These are phyloP conservation scores for Malthinus flaveolus DNA, from an alignment of 2,888 invertebrate genomes.

Conservation along the genomic window DNA sequence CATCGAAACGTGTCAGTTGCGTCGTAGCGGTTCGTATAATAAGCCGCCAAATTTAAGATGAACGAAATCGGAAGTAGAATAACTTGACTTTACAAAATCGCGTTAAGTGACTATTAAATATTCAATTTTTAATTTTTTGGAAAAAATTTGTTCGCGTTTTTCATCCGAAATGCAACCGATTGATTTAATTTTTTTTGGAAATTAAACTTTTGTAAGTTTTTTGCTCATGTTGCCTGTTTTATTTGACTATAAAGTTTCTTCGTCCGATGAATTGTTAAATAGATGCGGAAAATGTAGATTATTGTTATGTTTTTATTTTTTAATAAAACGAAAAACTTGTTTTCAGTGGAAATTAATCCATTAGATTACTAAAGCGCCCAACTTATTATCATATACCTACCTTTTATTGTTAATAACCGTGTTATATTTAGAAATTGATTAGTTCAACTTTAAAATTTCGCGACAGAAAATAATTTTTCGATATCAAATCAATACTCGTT, in stretches of 20 bases:
- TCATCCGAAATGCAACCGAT: too few relatives aligned
- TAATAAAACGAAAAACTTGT: not conserved
- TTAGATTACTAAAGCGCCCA: conserved; percentile 4
- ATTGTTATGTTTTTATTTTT: not conserved
- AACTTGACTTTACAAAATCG: conserved; percentile 9
- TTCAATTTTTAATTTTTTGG: too few relatives aligned
- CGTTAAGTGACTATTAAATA: conserved; percentile 11
- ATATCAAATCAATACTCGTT: too few relatives aligned
- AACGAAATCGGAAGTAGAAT: conserved; percentile 18
- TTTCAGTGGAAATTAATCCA: conserved; percentile 9
- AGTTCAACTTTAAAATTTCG: conserved; percentile 8
- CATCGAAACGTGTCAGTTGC: conserved; percentile 34
- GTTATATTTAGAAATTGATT: conserved; percentile 25
- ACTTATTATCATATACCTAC: not conserved
- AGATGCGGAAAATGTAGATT: not conserved
- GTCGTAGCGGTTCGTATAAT: conserved; percentile 35
- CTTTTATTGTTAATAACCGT: conserved; percentile 24
- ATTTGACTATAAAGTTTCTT: too few relatives aligned
- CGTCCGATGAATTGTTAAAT: too few relatives aligned
- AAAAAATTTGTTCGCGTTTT: too few relatives aligned
- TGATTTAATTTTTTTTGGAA: too few relatives aligned
- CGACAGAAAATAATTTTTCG: too few relatives aligned
- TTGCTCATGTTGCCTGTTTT: too few relatives aligned
- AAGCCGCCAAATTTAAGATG: conserved; percentile 35
- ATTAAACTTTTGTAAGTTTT: too few relatives aligned